Evolutionary conservation across 35 echinoderm and acorn worm species (phyloP), one percentile per base, ranked within the genome.

Genomic region (Nesometra sesokonis): DNA sequence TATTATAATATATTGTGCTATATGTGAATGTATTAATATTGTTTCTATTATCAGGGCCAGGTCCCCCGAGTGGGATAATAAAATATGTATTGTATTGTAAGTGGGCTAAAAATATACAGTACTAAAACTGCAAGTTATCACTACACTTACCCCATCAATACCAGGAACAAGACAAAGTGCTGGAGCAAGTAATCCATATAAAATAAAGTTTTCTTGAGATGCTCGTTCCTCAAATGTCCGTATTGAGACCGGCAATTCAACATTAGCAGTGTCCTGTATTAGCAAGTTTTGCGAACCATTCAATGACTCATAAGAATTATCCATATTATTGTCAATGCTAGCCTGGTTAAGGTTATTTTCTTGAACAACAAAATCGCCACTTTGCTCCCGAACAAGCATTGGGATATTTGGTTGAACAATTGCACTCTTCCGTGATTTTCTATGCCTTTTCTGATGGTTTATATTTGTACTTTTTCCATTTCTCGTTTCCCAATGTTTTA

Each of bases 81-180:
- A n/a, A n/a, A n/a, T n/a, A n/a, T n/a, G n/a, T n/a, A n/a, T n/a
- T n/a, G n/a, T n/a, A n/a, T n/a, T n/a, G n/a, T n/a, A n/a, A n/a
- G n/a, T n/a, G n/a, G n/a, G n/a, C n/a, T n/a, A n/a, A n/a, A n/a
- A n/a, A n/a, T n/a, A n/a, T n/a, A n/a, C n/a, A n/a, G n/a, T n/a
- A n/a, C n/a, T n/a, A n/a, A n/a, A n/a, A n/a, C n/a, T n/a, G n/a
- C n/a, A n/a, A n/a, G n/a, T n/a, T n/a, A n/a, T n/a, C n/a, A n/a
- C n/a, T n/a, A n/a, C n/a, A 43, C 92, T 92, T 82, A 98, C 95
- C 87, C 95, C 95, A 94, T 98, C 95, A 57, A 98, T 88, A 32
- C 52, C 76, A 5, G 95, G 92, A 57, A 98, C 95, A 21, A 98
- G 31, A 82, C 86, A 89, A 35, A 98, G 82, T 11, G 95, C 92